Conservation (phyloP, 1,140 invertebrate species). For the Pemphigus obesinymphae region DNA sequence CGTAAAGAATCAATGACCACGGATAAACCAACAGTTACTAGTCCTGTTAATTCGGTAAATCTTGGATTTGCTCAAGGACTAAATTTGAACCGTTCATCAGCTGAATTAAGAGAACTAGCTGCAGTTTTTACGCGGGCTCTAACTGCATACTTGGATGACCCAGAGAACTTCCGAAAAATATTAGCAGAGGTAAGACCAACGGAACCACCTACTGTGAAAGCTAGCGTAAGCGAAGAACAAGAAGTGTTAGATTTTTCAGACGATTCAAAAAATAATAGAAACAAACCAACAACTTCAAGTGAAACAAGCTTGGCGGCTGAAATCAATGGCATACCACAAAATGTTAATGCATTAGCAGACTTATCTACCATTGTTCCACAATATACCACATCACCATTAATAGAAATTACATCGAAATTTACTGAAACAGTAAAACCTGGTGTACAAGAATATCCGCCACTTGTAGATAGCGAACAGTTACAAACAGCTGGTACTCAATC, state of each 20-base stretch:
- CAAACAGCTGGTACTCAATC: conserved; percentile 47
- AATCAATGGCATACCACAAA: conserved; percentile 6
- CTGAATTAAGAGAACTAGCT: conserved; percentile 66
- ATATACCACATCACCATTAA: conserved; percentile 17
- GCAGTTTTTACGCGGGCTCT: conserved; percentile 76
- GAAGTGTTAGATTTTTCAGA: conserved; percentile 73
- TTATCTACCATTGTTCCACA: conserved; percentile 18
- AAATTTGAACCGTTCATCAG: conserved; percentile 32
- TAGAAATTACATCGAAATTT: conserved; percentile 1
- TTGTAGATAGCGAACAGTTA: conserved; percentile 46
- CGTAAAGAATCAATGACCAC: not conserved
- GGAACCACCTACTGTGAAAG: conserved; percentile 58
- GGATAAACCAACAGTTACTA: too few species aligned
- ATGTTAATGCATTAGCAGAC: not conserved
- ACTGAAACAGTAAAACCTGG: not conserved
- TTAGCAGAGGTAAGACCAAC: conserved; percentile 71
- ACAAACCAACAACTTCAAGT: not conserved
- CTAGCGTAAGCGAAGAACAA: conserved; percentile 57
- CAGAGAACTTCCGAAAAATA: conserved; percentile 68
- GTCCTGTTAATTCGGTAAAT: not conserved
- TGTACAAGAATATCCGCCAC: conserved; percentile 31
- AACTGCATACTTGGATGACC: conserved; percentile 74
- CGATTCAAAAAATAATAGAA: conserved; percentile 50
- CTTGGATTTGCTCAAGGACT: conserved; percentile 4
- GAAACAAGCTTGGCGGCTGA: not conserved